Evolutionary conservation across 2,113 vertebrate species (phyloP).

Genomic region (Leptosomus discolor): DNA sequence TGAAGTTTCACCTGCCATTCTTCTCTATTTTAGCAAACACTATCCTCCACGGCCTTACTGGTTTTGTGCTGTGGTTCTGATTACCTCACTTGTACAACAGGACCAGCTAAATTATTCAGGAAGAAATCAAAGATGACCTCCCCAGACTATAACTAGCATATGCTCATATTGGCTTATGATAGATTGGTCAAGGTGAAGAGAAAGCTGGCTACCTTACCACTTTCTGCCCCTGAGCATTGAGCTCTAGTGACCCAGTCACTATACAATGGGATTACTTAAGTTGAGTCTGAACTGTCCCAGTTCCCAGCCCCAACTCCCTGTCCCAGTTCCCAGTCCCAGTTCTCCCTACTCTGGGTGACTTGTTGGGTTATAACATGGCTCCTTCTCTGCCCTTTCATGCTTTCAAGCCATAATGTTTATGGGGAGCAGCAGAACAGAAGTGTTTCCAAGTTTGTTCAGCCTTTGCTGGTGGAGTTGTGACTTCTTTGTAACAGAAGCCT

Average conservation of each 20-base stretch:
- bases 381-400: not conserved
- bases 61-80: not conserved
- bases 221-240: not conserved
- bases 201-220: not conserved
- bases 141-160: not conserved
- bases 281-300: not conserved
- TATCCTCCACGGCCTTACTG: not conserved
- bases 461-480: not conserved
- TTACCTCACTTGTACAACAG: not conserved
- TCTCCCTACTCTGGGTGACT: rapidly evolving
- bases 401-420: not conserved
- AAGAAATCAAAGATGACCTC: not conserved
- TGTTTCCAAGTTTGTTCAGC: not conserved
- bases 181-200: not conserved
- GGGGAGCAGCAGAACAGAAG: not conserved
- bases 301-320: not conserved
- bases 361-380: not conserved
- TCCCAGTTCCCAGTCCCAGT: not conserved
- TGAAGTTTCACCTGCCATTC: not conserved
- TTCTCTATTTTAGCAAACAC: not conserved
- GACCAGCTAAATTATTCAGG: not conserved
- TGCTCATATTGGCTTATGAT: not conserved
- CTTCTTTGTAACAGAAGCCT: not conserved
- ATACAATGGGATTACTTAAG: not conserved
- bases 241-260: not conserved